Evolutionary conservation across 2,888 invertebrate species (phyloP).

Genomic region (Meganola albula): DNA sequence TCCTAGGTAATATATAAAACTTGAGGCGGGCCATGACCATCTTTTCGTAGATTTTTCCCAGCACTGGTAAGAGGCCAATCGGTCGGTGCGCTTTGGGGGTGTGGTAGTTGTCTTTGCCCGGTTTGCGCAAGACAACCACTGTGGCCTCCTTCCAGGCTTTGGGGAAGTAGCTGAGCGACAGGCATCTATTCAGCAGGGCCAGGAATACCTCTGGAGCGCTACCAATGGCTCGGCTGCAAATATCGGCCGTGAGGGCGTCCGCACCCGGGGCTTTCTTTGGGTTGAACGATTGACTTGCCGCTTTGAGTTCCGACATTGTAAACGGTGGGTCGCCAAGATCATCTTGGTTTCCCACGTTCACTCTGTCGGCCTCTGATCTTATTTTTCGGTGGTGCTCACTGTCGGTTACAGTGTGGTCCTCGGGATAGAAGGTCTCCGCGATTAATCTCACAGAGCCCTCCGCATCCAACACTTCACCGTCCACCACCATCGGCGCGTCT

Average conservation of each 20-base stretch:
- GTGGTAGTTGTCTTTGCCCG: background rate
- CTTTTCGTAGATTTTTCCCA: too few species aligned
- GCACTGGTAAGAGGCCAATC: conserved; percentile 2
- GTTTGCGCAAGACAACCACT: background rate
- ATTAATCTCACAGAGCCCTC: background rate
- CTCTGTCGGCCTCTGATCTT: background rate
- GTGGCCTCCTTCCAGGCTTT: background rate
- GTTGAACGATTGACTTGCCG: background rate
- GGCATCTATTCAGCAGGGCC: background rate
- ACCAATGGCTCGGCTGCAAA: background rate
- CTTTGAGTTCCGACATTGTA: background rate
- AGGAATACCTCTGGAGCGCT: background rate
- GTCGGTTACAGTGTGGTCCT: background rate
- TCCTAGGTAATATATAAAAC: background rate
- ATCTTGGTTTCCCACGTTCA: background rate
- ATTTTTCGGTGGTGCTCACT: background rate
- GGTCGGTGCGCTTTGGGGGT: background rate
- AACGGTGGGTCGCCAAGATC: background rate
- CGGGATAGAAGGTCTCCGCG: background rate
- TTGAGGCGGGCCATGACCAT: background rate
- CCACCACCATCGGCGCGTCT: background rate
- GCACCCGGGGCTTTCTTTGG: background rate
- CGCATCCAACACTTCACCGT: background rate
- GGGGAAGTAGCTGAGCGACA: background rate
- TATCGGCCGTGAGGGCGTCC: conserved; percentile 2